phyloP scores from a whole-genome alignment of 92 coral and sea anemone species.

The Galaxea fascicularis region DNA sequence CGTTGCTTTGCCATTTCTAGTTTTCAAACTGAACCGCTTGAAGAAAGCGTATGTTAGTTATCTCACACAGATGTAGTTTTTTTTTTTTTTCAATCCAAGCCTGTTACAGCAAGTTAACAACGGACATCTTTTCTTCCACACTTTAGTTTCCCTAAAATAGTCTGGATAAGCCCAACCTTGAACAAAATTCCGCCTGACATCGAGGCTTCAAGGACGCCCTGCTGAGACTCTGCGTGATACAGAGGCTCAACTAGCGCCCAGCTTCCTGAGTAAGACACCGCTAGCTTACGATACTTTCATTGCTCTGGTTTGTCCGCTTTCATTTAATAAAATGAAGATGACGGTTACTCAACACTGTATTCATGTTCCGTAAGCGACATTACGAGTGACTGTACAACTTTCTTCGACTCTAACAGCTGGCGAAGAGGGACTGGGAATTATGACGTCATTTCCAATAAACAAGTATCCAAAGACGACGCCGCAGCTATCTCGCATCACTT shows the following conservation, averaged over 20 bases:
- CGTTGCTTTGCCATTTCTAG: neutral
- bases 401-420: neutral
- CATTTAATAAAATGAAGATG: neutral
- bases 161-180: neutral
- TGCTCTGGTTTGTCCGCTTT: neutral
- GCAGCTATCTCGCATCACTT: neutral
- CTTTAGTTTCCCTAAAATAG: neutral
- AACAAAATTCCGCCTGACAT: conserved; percentile 12
- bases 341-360: neutral
- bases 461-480: neutral
- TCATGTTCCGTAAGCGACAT: neutral
- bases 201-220: neutral
- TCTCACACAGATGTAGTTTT: neutral
- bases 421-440: neutral
- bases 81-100: neutral
- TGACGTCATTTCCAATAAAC: neutral
- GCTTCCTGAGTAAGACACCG: neutral
- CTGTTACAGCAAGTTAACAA: too few species aligned
- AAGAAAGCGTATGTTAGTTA: neutral
- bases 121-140: too few species aligned
- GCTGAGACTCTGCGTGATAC: neutral
- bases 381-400: conserved; percentile 7
- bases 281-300: neutral
- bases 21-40: neutral
- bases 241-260: neutral